These are phyloP conservation scores for Cossypha polioptera DNA, from an alignment of 2,797 vertebrate species.

Conservation along the genomic window DNA sequence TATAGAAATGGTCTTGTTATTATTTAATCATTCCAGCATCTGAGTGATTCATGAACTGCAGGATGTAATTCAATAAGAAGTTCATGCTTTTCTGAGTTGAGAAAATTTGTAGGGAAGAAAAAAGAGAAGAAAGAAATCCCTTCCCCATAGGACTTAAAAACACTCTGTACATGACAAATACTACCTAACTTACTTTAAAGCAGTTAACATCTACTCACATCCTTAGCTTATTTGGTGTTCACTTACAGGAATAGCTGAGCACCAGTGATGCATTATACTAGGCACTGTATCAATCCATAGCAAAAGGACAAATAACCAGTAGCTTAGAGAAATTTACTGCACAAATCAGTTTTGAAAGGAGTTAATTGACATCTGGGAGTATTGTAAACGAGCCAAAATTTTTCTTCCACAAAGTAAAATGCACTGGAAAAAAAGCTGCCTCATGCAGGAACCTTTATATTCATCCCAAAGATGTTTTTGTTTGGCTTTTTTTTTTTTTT, in stretches of 20 bases:
- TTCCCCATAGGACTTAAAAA: slow-evolving; percentile 4
- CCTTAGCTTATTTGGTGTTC: neutral
- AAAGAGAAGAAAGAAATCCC: neutral
- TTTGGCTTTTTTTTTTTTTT: slow-evolving; percentile 17
- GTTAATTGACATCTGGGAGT: neutral
- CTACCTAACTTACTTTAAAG: slow-evolving; percentile 23
- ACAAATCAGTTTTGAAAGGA: neutral
- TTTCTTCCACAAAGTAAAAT: neutral
- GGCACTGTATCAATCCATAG: neutral
- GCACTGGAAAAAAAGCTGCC: neutral
- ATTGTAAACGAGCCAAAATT: neutral
- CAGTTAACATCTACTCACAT: neutral
- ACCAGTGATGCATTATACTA: neutral
- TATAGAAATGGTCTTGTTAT: slow-evolving; percentile 69
- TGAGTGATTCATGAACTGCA: slow-evolving; percentile 70
- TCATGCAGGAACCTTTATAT: neutral
- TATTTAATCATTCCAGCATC: slow-evolving; percentile 68
- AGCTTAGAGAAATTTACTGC: neutral
- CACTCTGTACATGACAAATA: neutral
- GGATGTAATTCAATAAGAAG: slow-evolving; percentile 65
- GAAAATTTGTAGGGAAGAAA: slow-evolving; percentile 4
- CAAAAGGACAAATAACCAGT: neutral
- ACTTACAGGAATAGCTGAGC: neutral
- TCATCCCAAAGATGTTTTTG: neutral
- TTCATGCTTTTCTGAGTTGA: slow-evolving; percentile 47